These are phyloP conservation scores for Myiotriccus ornatus DNA, from an alignment of 2,797 vertebrate species.

Conservation along the genomic window DNA sequence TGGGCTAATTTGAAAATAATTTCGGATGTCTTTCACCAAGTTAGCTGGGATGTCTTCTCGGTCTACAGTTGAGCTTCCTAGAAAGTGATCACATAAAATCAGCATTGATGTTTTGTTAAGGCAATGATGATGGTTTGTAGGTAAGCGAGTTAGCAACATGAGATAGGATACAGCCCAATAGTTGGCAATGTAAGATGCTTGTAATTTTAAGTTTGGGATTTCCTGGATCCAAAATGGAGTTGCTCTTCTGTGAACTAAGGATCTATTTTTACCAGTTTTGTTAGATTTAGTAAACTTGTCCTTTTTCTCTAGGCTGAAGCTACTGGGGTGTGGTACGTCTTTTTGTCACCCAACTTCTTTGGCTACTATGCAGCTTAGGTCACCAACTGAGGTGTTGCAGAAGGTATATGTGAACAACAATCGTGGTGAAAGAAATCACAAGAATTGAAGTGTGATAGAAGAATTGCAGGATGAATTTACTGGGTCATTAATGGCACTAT, in stretches of 20 bases:
- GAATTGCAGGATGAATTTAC: not conserved
- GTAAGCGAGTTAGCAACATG: not conserved
- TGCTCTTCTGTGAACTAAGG: not conserved
- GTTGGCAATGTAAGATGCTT: not conserved
- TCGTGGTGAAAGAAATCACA: not conserved
- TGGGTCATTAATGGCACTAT: not conserved
- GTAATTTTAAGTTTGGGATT: not conserved
- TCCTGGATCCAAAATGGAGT: not conserved
- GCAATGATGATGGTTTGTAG: not conserved
- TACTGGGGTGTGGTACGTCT: not conserved
- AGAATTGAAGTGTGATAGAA: not conserved
- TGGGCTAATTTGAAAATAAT: conserved; percentile 97
- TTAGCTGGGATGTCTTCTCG: conserved; percentile 88
- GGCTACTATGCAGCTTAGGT: not conserved
- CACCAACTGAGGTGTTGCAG: not conserved
- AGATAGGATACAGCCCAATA: not conserved
- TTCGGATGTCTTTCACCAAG: conserved; percentile 94
- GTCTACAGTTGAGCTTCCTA: conserved; percentile 92
- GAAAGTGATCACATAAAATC: conserved; percentile 20
- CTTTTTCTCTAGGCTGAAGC: not conserved
- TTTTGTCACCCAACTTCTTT: not conserved
- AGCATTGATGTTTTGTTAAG: not conserved
- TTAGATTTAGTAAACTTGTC: not conserved
- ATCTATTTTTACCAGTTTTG: not conserved
- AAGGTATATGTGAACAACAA: not conserved